Evolutionary conservation across 2,113 vertebrate genomes (phyloP).

Genomic region (Oryzias woworae): DNA sequence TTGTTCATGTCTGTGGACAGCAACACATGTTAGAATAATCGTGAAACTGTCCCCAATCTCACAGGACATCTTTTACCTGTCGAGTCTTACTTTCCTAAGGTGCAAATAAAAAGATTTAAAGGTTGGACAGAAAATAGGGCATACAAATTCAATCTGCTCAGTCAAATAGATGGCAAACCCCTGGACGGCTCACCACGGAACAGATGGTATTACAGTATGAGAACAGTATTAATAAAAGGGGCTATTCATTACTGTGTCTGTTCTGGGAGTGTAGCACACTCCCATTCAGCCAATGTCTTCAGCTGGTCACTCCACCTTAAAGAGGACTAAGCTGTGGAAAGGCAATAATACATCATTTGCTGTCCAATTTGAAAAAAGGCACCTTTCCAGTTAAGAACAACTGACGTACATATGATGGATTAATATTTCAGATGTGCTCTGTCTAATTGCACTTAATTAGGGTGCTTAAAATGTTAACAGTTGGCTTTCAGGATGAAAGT

Average conservation of each 20-base stretch:
- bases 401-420: constrained; percentile 33
- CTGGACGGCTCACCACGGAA: constrained; percentile 44
- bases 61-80: not conserved
- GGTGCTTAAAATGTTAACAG: constrained; percentile 59
- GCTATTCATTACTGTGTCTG: constrained; percentile 42
- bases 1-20: too few species aligned
- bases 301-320: constrained; percentile 57
- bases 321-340: too few species aligned
- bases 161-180: constrained; percentile 56
- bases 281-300: constrained; percentile 51
- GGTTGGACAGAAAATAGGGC: constrained; percentile 13
- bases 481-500: constrained; percentile 38
- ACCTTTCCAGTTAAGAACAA: too few species aligned
- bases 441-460: constrained; percentile 67
- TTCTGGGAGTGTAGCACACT: constrained; percentile 43
- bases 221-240: constrained; percentile 65
- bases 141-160: constrained; percentile 55
- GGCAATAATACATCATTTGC: constrained; percentile 15
- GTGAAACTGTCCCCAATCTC: not conserved
- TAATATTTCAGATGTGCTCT: constrained; percentile 59
- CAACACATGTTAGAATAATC: too few species aligned
- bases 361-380: not conserved
- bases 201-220: constrained; percentile 72
- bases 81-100: constrained; percentile 7
- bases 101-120: constrained; percentile 17